These are phyloP conservation scores for Kuschelorhynchus macadamiae DNA, from an alignment of 2,888 invertebrate genomes.

Conservation along the genomic window DNA sequence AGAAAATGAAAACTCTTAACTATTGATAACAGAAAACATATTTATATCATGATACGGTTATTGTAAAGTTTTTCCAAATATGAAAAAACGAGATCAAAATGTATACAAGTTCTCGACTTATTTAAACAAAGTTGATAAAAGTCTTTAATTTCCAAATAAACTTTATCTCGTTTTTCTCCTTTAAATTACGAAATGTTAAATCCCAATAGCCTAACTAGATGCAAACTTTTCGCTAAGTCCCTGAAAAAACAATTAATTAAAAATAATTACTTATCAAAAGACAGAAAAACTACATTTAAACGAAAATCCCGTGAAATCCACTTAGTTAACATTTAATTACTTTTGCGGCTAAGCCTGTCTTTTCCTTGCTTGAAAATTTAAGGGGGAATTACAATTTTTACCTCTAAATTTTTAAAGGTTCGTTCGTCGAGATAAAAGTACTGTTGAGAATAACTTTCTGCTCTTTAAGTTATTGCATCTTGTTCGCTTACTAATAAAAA, in stretches of 20 bases:
- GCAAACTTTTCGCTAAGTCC: conserved; percentile 41
- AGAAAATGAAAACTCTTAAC: too few species aligned
- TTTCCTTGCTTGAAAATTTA: conserved; percentile 56
- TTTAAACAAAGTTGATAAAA: background rate
- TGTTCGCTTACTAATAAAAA: background rate
- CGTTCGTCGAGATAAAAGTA: conserved; percentile 9
- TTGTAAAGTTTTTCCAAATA: too few species aligned
- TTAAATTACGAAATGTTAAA: conserved; percentile 40
- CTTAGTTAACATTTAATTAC: conserved; percentile 64
- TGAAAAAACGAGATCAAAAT: too few species aligned
- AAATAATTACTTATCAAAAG: conserved; percentile 60
- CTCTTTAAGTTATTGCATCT: background rate
- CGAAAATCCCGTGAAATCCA: conserved; percentile 62
- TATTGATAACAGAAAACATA: too few species aligned
- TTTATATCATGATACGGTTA: too few species aligned
- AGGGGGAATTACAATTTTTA: conserved; percentile 62
- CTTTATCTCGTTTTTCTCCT: conserved; percentile 7
- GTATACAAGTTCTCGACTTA: too few species aligned
- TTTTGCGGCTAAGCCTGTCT: conserved; percentile 56
- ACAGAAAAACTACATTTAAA: conserved; percentile 61
- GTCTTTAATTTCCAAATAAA: conserved; percentile 29
- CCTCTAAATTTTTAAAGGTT: conserved; percentile 43
- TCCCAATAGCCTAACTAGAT: conserved; percentile 38
- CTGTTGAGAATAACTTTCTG: conserved; percentile 18
- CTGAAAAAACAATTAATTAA: conserved; percentile 57